These are phyloP conservation scores for Natator depressus DNA, from an alignment of 2,113 vertebrate species.

Conservation along the genomic window DNA sequence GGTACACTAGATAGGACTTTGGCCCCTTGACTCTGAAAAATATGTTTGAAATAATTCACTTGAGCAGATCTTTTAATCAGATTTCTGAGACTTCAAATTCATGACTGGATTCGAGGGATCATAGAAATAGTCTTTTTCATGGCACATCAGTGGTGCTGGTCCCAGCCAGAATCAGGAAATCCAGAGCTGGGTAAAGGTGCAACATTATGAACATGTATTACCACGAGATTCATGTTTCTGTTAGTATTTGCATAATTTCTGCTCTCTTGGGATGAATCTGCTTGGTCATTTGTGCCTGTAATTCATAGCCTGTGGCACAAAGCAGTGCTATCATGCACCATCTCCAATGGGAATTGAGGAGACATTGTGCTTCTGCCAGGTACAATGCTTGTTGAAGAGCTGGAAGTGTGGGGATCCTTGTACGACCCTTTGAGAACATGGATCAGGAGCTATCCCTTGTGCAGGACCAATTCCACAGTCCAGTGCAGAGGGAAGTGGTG, in stretches of 20 bases:
- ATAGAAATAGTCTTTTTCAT: neutral
- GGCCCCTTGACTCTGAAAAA: neutral
- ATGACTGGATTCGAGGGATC: neutral
- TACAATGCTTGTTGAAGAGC: neutral
- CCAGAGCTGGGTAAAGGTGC: neutral
- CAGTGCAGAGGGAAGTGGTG: neutral
- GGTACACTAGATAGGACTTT: neutral
- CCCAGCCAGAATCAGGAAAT: neutral
- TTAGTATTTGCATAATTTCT: conserved; percentile 40
- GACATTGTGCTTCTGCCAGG: neutral
- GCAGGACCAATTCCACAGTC: neutral
- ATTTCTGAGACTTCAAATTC: neutral
- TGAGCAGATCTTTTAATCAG: neutral
- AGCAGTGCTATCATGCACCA: neutral
- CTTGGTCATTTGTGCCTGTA: neutral
- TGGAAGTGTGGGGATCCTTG: rapidly evolving
- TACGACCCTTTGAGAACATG: rapidly evolving
- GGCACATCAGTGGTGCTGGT: rapidly evolving
- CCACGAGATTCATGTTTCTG: neutral
- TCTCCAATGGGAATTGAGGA: neutral
- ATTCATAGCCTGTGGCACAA: neutral
- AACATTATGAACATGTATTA: neutral
- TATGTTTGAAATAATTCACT: neutral
- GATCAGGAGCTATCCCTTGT: neutral
- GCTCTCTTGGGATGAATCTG: neutral